Conservation (phyloP, 1,140 invertebrate species). For the Trachymyrmex cornetzi region DNA sequence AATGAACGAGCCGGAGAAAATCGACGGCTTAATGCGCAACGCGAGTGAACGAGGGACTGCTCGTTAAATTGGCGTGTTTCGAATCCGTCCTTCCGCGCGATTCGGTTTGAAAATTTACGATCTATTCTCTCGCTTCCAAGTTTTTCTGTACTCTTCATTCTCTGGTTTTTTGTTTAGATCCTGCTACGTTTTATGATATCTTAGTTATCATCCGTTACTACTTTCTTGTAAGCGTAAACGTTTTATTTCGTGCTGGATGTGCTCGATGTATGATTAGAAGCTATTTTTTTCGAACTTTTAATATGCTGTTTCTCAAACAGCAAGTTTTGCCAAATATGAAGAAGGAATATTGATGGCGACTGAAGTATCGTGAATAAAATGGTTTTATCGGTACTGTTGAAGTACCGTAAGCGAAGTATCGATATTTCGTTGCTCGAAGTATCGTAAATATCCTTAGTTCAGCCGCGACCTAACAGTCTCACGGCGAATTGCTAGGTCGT, state of each 20-base stretch:
- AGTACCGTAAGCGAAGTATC: constrained; percentile 60
- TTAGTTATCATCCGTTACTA: not conserved
- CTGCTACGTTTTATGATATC: constrained; percentile 7
- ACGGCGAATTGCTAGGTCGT: constrained; percentile 47
- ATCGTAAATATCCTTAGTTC: constrained; percentile 34
- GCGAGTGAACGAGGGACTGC: constrained; percentile 6
- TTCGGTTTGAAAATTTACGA: constrained; percentile 44
- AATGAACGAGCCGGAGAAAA: constrained; percentile 56
- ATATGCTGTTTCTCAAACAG: too few species aligned
- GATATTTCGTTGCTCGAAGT: constrained; percentile 41
- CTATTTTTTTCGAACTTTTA: not conserved
- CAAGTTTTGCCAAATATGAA: not conserved
- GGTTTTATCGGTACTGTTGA: constrained; percentile 14
- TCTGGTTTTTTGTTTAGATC: not conserved
- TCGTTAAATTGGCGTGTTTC: constrained; percentile 46
- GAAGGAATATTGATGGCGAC: not conserved
- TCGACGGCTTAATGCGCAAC: constrained; percentile 42
- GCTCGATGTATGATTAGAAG: constrained; percentile 4
- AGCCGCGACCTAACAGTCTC: constrained; percentile 43
- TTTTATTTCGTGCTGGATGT: not conserved
- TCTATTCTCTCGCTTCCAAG: constrained; percentile 13
- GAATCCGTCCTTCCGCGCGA: not conserved
- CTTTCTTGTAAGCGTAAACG: not conserved
- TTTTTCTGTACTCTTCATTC: constrained; percentile 5
- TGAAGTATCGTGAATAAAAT: constrained; percentile 22